phyloP scores from a whole-genome alignment of 2,888 invertebrate species.

The Aphelenchoides bicaudatus region DNA sequence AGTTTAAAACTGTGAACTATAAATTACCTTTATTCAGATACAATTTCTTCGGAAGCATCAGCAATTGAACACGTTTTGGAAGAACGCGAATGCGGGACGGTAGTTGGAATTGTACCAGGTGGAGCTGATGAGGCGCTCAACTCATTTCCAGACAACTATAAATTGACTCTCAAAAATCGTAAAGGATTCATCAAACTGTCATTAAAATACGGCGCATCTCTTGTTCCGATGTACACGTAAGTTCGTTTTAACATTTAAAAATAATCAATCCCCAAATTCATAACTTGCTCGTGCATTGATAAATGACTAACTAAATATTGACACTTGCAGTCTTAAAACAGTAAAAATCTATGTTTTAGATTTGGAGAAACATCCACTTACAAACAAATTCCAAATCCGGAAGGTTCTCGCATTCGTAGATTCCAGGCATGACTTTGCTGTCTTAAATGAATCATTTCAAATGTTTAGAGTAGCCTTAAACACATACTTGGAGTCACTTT shows the following conservation, averaged over 20 bases:
- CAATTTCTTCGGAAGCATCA: conserved; percentile 43
- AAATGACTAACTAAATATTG: too few species aligned
- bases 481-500: neutral
- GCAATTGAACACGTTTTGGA: conserved; percentile 47
- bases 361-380: conserved; percentile 15
- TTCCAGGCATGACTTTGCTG: conserved; percentile 19
- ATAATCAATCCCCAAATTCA: too few species aligned
- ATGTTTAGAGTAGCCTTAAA: neutral
- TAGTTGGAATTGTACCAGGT: conserved; percentile 75
- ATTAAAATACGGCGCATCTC: conserved; percentile 41
- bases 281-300: too few species aligned
- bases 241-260: too few species aligned
- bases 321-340: too few species aligned
- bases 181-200: conserved; percentile 54
- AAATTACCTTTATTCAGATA: conserved; percentile 9
- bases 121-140: conserved; percentile 80
- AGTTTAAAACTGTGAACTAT: neutral
- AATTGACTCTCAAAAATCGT: conserved; percentile 33
- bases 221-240: conserved; percentile 30
- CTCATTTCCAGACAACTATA: conserved; percentile 68
- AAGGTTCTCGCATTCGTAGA: conserved; percentile 12
- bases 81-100: conserved; percentile 63
- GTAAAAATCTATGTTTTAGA: too few species aligned
- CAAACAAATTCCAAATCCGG: conserved; percentile 20
- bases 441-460: too few species aligned